Evolutionary conservation across 1,140 invertebrate genomes (phyloP).

Genomic region (Drosophila grimshawi): DNA sequence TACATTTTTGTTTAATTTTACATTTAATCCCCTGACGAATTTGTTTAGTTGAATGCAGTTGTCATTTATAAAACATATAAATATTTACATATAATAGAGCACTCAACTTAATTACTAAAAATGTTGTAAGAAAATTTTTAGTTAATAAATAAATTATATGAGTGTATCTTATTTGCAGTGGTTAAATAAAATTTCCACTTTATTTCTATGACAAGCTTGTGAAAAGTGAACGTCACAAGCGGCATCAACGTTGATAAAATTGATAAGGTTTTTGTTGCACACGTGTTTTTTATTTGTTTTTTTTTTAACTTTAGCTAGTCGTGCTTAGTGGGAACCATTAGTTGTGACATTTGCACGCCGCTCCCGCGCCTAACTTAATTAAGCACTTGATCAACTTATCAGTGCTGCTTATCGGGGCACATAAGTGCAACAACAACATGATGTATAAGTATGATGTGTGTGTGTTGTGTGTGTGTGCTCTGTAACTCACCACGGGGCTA

Average conservation of each 20-base stretch:
- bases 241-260: conserved; percentile 50
- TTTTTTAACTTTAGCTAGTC: conserved; percentile 15
- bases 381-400: conserved; percentile 75
- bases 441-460: neutral
- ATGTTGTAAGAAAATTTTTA: neutral
- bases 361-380: conserved; percentile 69
- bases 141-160: neutral
- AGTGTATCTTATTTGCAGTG: neutral
- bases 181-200: neutral
- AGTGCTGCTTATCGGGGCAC: conserved; percentile 55
- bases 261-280: conserved; percentile 32
- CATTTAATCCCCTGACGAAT: no score
- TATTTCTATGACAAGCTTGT: conserved; percentile 40
- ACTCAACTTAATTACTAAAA: neutral
- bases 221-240: conserved; percentile 57
- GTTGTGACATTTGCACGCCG: conserved; percentile 38
- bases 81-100: no score
- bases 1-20: no score
- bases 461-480: conserved; percentile 8
- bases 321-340: conserved; percentile 47
- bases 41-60: no score
- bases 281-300: conserved; percentile 30
- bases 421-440: conserved; percentile 19
- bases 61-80: no score
- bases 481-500: conserved; percentile 77